Evolutionary conservation across 2,797 vertebrate species (phyloP), one percentile per base, ranked within the genome.

Genomic region (Gymnothorax reevesii): DNA sequence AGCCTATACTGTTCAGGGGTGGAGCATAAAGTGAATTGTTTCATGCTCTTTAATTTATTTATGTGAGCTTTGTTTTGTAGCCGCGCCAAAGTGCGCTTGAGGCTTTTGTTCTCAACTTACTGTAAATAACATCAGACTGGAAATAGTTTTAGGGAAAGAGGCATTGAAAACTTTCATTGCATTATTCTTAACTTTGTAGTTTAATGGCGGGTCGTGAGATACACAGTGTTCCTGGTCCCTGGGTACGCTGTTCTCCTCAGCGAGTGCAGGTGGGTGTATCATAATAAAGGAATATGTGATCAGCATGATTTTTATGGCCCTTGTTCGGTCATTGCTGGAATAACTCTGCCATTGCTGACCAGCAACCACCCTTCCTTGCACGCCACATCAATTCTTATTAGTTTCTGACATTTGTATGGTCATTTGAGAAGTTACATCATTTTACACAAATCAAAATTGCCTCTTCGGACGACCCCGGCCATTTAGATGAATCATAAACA

Each of bases 1-100:
- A 83, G 66, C 64, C 49, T 57, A 33, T 83, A 77, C 57, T 83
- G 84, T 27, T 83, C 55, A 82, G 20, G 79, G n/a, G 80, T 15
- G 10, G 57, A 7, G 25, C 3, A 83, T n/a, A 22, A 25, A 83
- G 73, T 83, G 13, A 0, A 52, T 85, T 60, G 25, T 42, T 59
- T 86, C 85, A 57, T 17, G 15, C 73, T 77, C 2, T 22, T 9
- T 22, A 27, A 57, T 59, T 13, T 82, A n/a, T 13, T n/a, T 55
- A 17, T 83, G 86, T 83, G 54, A 15, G 55, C 22, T 33, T 82
- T 17, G 60, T 15, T 20, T 69, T 82, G 52, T 15, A 33, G 42
- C 22, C 22, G 20, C 80, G 85, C 57, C 42, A 54, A 54, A 27
- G 64, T 17, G n/a, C 57, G 42, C 55, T 22, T 54, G 27, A 17